phyloP scores from a whole-genome alignment of 2,113 vertebrate genomes.

The Callithrix jacchus region DNA sequence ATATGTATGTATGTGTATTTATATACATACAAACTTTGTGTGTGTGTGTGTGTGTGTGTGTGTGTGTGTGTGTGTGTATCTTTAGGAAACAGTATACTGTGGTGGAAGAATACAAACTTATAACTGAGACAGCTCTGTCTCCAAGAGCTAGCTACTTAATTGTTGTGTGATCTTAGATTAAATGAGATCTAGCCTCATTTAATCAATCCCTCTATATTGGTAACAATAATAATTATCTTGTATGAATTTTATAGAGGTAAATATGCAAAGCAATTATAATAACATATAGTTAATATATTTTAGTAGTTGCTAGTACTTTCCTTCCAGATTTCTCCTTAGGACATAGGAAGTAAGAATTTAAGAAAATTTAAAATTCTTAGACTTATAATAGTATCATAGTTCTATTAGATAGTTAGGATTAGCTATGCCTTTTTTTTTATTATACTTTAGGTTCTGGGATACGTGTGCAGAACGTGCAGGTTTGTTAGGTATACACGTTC shows the following conservation, averaged over 20 bases:
- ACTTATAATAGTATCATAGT: neutral
- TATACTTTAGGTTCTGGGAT: too few species aligned
- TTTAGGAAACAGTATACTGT: neutral
- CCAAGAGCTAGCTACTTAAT: neutral
- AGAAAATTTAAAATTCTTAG: neutral
- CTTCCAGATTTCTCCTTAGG: neutral
- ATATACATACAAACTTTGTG: too few species aligned
- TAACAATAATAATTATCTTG: conserved; percentile 2
- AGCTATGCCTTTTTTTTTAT: neutral
- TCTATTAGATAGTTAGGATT: neutral
- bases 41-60: neutral
- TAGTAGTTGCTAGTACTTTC: neutral
- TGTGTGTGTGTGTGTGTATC: too few species aligned
- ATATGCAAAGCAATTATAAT: conserved; percentile 5
- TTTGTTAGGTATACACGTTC: too few species aligned
- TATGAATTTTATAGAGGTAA: neutral
- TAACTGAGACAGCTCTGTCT: neutral
- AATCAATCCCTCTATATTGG: neutral
- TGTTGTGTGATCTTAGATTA: neutral
- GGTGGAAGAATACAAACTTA: neutral
- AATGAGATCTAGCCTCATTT: neutral
- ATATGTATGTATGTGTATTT: neutral
- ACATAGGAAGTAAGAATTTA: neutral
- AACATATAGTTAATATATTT: neutral
- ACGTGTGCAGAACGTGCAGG: too few species aligned